Evolutionary conservation across 2,797 vertebrate species (phyloP).

Genomic region (Scomberomorus guttatus): DNA sequence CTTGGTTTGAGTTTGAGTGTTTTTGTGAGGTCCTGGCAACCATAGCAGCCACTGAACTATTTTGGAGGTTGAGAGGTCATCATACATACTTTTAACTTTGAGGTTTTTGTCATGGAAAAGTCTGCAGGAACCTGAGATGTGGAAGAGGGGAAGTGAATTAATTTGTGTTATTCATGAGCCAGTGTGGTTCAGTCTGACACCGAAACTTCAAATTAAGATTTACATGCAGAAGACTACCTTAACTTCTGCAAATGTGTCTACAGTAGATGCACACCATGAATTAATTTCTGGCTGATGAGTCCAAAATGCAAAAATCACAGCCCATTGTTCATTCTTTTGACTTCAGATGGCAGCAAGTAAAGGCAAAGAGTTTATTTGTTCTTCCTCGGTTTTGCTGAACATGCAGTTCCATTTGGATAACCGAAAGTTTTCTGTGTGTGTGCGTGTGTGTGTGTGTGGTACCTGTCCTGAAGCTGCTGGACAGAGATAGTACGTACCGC

Average conservation of each 20-base stretch:
- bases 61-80: slow-evolving; percentile 13
- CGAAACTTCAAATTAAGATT: background rate
- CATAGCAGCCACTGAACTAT: slow-evolving; percentile 3
- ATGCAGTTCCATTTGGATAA: slow-evolving; percentile 42
- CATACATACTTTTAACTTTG: slow-evolving; percentile 21
- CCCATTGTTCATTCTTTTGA: slow-evolving; percentile 37
- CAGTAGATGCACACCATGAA: background rate
- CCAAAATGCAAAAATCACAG: slow-evolving; percentile 6
- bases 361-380: slow-evolving; percentile 37
- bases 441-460: slow-evolving; percentile 42
- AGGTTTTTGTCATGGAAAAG: background rate
- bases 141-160: background rate
- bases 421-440: slow-evolving; percentile 41
- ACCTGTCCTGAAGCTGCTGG: slow-evolving; percentile 74
- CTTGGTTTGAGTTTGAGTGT: slow-evolving; percentile 18
- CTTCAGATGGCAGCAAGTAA: slow-evolving; percentile 27
- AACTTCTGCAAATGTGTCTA: background rate
- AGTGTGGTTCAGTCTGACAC: background rate
- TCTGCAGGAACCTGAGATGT: background rate
- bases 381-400: slow-evolving; percentile 42
- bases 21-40: slow-evolving; percentile 17
- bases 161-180: background rate
- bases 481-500: slow-evolving; percentile 70
- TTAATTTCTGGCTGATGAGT: slow-evolving; percentile 4
- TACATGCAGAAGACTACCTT: background rate